These are phyloP conservation scores for Poeciliopsis occidentalis DNA, from an alignment of 2,113 vertebrate species.

Conservation along the genomic window DNA sequence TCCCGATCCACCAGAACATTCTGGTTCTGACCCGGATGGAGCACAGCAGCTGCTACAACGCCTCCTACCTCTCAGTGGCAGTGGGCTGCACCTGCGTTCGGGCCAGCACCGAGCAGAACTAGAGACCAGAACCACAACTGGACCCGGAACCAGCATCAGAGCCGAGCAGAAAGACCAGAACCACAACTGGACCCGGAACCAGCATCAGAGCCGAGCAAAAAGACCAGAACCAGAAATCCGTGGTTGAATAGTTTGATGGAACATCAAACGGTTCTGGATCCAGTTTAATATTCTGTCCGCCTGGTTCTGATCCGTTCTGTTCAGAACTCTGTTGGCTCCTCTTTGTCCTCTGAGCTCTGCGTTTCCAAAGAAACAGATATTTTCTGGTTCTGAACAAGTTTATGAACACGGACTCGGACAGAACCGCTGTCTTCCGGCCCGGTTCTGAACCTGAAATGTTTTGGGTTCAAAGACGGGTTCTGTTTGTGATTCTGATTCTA, in stretches of 20 bases:
- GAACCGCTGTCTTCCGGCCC: neutral
- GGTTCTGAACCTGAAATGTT: neutral
- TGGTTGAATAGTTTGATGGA: neutral
- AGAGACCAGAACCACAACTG: neutral
- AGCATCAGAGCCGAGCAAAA: neutral
- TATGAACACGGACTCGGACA: neutral
- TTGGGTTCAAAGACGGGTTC: neutral
- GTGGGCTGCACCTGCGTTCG: conserved; percentile 76
- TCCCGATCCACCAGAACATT: conserved; percentile 68
- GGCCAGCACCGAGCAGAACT: conserved; percentile 3
- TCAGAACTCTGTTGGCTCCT: no score
- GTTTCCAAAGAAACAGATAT: no score
- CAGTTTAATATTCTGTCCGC: no score
- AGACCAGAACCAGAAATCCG: neutral
- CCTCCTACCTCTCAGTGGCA: conserved; percentile 35
- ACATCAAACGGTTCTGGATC: neutral
- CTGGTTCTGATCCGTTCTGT: no score
- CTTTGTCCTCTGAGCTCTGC: no score
- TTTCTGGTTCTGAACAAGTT: neutral
- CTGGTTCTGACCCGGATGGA: conserved; percentile 58
- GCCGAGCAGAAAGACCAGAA: neutral
- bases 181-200: neutral
- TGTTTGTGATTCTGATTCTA: neutral
- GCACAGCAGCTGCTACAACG: conserved; percentile 43
- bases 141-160: neutral